A percentile compares a stretch with the other conserved stretches of the same genome.
phyloP scores from a whole-genome alignment of 35 echinoderm and acorn worm genomes.

The Amphiura filiformis region DNA sequence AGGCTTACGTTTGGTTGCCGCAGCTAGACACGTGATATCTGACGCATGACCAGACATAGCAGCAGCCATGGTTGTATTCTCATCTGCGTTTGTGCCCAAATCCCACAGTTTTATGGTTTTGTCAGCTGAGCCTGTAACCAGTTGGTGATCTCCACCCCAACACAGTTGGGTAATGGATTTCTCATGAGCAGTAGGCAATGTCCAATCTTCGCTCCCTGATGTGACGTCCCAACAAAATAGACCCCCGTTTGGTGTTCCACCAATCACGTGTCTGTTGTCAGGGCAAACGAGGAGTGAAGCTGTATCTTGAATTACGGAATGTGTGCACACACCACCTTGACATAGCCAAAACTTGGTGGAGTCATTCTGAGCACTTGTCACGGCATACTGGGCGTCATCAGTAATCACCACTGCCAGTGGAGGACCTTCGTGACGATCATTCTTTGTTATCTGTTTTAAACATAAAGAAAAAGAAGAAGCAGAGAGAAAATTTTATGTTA shows the following conservation, averaged over 20 bases:
- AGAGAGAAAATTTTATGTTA: too few species aligned
- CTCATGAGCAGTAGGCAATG: slow-evolving; percentile 19
- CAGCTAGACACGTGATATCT: slow-evolving; percentile 2
- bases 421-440: slow-evolving; percentile 21
- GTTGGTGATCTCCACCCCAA: neutral
- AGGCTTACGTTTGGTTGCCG: neutral
- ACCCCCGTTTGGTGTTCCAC: neutral
- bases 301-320: neutral
- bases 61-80: too few species aligned
- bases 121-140: slow-evolving; percentile 24
- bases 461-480: neutral
- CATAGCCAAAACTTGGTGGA: slow-evolving; percentile 21
- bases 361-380: slow-evolving; percentile 17
- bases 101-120: slow-evolving; percentile 22
- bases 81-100: neutral
- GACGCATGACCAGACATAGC: slow-evolving; percentile 17
- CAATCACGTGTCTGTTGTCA: slow-evolving; percentile 20
- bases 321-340: neutral
- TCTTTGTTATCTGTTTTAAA: neutral
- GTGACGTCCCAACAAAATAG: slow-evolving; percentile 5
- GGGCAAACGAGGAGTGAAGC: neutral
- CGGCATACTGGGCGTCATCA: neutral
- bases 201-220: neutral
- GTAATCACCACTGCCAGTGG: neutral
- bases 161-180: slow-evolving; percentile 4